phyloP scores from a whole-genome alignment of 2,888 invertebrate species.

The Platerodrilus igneus region DNA sequence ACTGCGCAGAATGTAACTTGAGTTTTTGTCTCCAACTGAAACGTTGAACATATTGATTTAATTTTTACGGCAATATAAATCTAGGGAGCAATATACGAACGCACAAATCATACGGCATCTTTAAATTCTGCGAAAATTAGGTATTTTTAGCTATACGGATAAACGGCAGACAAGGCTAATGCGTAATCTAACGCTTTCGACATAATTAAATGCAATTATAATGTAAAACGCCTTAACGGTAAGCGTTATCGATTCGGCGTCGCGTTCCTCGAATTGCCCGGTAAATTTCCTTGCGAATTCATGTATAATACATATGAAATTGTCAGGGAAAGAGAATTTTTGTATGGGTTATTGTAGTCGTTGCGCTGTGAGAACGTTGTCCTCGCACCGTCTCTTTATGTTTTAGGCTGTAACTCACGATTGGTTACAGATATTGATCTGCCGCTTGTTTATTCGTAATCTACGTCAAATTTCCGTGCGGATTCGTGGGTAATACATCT shows the following conservation, averaged over 20 bases:
- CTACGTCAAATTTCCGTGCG: conserved; percentile 41
- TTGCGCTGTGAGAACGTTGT: conserved; percentile 31
- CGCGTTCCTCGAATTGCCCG: conserved; percentile 38
- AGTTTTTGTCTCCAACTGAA: conserved; percentile 20
- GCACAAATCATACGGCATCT: no score
- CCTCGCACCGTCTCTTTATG: conserved; percentile 38
- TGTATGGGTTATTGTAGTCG: conserved; percentile 33
- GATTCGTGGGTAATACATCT: conserved; percentile 38
- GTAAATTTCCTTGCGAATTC: conserved; percentile 46
- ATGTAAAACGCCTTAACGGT: no score
- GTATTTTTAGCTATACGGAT: no score
- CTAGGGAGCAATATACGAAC: no score
- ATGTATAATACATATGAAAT: conserved; percentile 42
- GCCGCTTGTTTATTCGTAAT: conserved; percentile 42
- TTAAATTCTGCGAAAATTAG: no score
- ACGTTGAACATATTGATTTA: conserved; percentile 31
- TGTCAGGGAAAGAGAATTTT: conserved; percentile 28
- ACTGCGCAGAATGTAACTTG: conserved; percentile 22
- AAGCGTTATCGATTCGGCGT: conserved; percentile 33
- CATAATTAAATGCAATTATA: no score
- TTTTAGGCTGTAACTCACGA: conserved; percentile 44
- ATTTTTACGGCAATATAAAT: conserved; percentile 31
- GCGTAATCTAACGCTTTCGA: no score
- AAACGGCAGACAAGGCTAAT: no score
- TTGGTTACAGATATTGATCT: conserved; percentile 46